A percentile compares a stretch with the other conserved stretches of the same genome.
Conservation (phyloP, 2,888 invertebrate species). For the Bombylius discolor region DNA sequence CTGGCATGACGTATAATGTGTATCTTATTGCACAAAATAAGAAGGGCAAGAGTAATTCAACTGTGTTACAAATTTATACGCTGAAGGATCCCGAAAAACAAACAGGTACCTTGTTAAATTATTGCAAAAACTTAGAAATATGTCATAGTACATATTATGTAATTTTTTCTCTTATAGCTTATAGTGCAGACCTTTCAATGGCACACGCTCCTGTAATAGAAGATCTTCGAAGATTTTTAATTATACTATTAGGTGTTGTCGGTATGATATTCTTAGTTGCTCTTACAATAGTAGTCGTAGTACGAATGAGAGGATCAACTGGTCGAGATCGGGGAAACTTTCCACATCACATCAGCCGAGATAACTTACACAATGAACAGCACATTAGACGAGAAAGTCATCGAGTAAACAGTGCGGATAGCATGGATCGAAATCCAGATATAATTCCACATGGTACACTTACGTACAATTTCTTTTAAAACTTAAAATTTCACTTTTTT, state of each 20-base stretch:
- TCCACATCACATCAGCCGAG: conserved; percentile 29
- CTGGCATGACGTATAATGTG: conserved; percentile 55
- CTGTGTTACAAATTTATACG: conserved; percentile 53
- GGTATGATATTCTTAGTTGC: conserved; percentile 42
- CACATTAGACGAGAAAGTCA: conserved; percentile 33
- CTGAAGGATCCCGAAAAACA: conserved; percentile 60
- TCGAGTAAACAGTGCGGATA: conserved; percentile 34
- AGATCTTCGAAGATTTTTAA: conserved; percentile 43
- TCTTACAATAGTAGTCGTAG: conserved; percentile 40
- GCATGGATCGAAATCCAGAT: conserved; percentile 37
- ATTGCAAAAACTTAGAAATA: background rate
- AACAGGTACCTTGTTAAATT: conserved; percentile 39
- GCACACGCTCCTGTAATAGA: conserved; percentile 39
- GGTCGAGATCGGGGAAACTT: conserved; percentile 36
- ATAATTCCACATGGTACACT: conserved; percentile 35
- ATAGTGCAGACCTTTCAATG: conserved; percentile 28
- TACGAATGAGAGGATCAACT: conserved; percentile 38
- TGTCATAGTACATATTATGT: conserved; percentile 5
- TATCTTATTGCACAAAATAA: conserved; percentile 55
- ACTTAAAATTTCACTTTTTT: no score
- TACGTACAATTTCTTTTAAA: no score
- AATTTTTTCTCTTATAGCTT: conserved; percentile 2
- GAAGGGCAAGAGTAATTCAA: conserved; percentile 56
- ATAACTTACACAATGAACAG: conserved; percentile 32
- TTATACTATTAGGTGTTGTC: conserved; percentile 41